Conservation (phyloP, 2,888 invertebrate genomes). For the Mesorhabditis belari region DNA sequence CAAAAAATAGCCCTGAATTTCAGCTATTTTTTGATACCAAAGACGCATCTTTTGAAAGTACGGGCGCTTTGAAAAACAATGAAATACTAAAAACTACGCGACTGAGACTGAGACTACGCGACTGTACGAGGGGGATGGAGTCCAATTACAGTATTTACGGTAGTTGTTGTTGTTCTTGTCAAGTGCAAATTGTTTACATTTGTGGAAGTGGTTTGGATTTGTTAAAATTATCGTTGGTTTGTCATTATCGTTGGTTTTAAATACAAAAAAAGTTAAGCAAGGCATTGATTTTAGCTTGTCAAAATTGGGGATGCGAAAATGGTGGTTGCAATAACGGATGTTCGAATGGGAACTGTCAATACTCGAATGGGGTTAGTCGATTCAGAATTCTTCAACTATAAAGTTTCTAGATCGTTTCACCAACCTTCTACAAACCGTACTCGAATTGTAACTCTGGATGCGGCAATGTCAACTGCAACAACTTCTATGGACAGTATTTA, state of each 20-base stretch:
- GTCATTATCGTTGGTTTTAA: no score
- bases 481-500: slow-evolving; percentile 24
- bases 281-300: neutral
- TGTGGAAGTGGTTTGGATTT: slow-evolving; percentile 23
- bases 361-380: neutral
- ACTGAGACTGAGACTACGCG: no score
- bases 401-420: slow-evolving; percentile 14
- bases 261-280: no score
- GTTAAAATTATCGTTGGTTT: slow-evolving; percentile 30
- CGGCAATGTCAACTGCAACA: slow-evolving; percentile 27
- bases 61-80: no score
- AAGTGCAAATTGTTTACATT: slow-evolving; percentile 23
- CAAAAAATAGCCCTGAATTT: no score
- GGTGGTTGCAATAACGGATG: neutral
- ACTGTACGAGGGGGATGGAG: no score
- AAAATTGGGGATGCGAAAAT: neutral
- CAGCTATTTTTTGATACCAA: no score
- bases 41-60: no score
- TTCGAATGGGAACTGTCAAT: neutral
- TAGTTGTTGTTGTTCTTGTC: neutral
- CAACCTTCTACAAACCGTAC: slow-evolving; percentile 26
- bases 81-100: no score
- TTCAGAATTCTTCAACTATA: neutral
- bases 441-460: slow-evolving; percentile 30
- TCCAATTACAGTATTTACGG: no score